Conservation (phyloP, 2,113 vertebrate genomes). For the Gymnobelideus leadbeateri region DNA sequence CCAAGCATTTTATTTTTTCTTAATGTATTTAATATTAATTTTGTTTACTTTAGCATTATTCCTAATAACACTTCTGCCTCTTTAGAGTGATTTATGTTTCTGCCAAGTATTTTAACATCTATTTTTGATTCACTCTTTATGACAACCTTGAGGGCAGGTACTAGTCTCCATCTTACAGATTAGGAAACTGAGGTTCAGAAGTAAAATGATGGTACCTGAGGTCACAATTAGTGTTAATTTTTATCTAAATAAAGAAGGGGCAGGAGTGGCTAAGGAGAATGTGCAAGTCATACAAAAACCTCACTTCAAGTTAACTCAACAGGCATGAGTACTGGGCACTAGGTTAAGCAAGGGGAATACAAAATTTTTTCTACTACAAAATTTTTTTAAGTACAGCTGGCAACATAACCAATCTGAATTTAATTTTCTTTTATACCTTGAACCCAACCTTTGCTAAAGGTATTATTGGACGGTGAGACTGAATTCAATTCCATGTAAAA, state of each 20-base stretch:
- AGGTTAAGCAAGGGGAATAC: neutral
- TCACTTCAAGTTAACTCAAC: no score
- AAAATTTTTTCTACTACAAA: neutral
- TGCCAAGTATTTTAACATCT: neutral
- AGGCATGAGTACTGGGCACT: neutral
- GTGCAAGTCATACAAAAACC: neutral
- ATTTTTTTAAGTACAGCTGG: neutral
- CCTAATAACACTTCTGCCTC: neutral
- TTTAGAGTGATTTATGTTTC: neutral
- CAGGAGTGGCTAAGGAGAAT: neutral
- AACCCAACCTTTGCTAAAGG: neutral
- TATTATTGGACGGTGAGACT: neutral
- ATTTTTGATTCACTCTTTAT: neutral
- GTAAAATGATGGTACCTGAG: neutral
- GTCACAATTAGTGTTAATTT: neutral
- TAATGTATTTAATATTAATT: neutral
- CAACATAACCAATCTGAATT: neutral
- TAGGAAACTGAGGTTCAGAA: neutral
- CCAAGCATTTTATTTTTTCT: neutral
- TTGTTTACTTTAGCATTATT: neutral
- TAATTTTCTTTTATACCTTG: neutral
- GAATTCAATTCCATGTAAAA: neutral
- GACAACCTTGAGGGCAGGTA: neutral
- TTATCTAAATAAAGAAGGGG: neutral
- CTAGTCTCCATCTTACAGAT: neutral